phyloP scores from a whole-genome alignment of 2,113 vertebrate species.

The Callopanchax toddi region DNA sequence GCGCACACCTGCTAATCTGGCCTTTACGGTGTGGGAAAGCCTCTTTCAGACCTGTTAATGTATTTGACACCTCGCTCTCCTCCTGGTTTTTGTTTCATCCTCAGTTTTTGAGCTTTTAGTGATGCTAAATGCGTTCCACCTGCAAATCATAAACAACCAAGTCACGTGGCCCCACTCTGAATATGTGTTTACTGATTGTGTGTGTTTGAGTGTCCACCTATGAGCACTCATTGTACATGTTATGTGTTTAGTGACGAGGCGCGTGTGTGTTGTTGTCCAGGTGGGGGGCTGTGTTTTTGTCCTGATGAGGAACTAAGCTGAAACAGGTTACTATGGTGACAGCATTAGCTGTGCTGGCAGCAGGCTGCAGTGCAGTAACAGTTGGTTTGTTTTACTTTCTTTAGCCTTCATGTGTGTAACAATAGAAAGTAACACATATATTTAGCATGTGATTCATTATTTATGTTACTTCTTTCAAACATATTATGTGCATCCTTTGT shows the following conservation, averaged over 20 bases:
- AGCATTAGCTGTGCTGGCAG: conserved; percentile 44
- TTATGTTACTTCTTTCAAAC: neutral
- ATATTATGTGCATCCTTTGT: neutral
- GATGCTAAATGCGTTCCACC: conserved; percentile 53
- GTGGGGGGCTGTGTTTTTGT: conserved; percentile 56
- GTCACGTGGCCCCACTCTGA: conserved; percentile 34
- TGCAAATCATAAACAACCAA: conserved; percentile 28
- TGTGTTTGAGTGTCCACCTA: conserved; percentile 31
- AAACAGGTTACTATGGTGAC: conserved; percentile 69
- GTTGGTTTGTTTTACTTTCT: neutral
- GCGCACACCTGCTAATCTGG: conserved; percentile 55
- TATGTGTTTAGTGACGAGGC: conserved; percentile 17
- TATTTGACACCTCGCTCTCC: conserved; percentile 39
- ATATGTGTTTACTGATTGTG: conserved; percentile 25
- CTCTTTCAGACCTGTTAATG: conserved; percentile 53
- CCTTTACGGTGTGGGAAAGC: conserved; percentile 54
- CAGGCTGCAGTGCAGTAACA: conserved; percentile 16
- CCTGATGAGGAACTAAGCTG: conserved; percentile 48
- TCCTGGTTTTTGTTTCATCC: conserved; percentile 34
- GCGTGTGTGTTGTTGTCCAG: conserved; percentile 6
- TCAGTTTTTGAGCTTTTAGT: conserved; percentile 36
- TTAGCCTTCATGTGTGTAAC: neutral
- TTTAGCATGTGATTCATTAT: no score
- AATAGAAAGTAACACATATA: neutral
- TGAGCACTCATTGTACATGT: conserved; percentile 22